Percentiles rank a stretch among this genome's conserved stretches.
phyloP scores from a whole-genome alignment of 2,888 invertebrate species.

The Matsumyia berberina region DNA sequence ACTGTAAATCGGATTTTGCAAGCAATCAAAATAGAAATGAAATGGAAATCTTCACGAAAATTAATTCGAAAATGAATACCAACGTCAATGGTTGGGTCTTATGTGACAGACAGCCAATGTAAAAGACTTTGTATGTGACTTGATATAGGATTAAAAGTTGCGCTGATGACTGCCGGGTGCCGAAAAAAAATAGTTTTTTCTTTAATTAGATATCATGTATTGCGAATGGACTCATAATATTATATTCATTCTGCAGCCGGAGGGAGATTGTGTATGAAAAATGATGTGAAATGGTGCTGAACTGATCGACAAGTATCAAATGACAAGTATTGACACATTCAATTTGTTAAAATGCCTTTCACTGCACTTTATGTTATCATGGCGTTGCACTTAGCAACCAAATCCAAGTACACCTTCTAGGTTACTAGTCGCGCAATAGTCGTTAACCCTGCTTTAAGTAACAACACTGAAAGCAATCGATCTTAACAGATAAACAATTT shows the following conservation, averaged over 20 bases:
- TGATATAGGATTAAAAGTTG: slow-evolving; percentile 32
- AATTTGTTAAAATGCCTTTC: no score
- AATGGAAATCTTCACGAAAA: slow-evolving; percentile 62
- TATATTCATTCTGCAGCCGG: background rate
- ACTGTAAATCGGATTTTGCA: slow-evolving; percentile 71
- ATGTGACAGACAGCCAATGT: slow-evolving; percentile 19
- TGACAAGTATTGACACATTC: no score
- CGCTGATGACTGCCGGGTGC: background rate
- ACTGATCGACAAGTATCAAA: no score
- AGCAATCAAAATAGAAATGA: slow-evolving; percentile 54
- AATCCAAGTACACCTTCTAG: background rate
- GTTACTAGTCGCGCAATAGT: background rate
- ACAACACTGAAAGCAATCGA: slow-evolving; percentile 1
- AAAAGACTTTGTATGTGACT: slow-evolving; percentile 4
- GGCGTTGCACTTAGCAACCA: background rate
- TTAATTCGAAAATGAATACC: slow-evolving; percentile 22
- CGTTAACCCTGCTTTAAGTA: background rate
- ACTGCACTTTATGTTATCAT: background rate
- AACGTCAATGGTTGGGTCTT: slow-evolving; percentile 41
- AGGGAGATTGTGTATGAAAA: background rate
- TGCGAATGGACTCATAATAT: slow-evolving; percentile 5
- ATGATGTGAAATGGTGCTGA: no score
- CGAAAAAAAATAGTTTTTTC: background rate
- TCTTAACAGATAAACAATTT: background rate
- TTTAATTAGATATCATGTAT: slow-evolving; percentile 15